These are phyloP conservation scores for Charina bottae DNA, from an alignment of 2,113 vertebrate species.

Conservation along the genomic window DNA sequence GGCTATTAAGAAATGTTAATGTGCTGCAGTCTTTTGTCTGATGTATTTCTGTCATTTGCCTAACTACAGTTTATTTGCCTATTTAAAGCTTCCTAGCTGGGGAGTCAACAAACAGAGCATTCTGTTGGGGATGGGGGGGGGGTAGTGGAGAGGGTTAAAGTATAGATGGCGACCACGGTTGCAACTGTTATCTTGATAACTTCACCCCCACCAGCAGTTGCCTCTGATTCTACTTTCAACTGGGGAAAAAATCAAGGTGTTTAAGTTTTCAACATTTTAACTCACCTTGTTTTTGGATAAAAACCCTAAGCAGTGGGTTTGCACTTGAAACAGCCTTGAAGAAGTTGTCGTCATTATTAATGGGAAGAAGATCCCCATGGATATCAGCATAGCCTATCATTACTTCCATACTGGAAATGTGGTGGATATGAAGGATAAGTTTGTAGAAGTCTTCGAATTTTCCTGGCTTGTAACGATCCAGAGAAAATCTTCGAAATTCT, in stretches of 20 bases:
- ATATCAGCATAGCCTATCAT: conserved; percentile 96
- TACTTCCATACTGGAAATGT: conserved; percentile 90
- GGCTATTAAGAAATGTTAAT: conserved; percentile 4
- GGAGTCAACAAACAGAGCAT: background rate
- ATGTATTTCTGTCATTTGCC: background rate
- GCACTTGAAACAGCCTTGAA: conserved; percentile 95
- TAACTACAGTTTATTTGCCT: background rate
- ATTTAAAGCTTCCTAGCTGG: background rate
- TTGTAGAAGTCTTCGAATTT: conserved; percentile 98
- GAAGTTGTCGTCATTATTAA: conserved; percentile 99
- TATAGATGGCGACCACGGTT: background rate
- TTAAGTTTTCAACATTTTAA: background rate
- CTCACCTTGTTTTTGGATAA: conserved; percentile 96
- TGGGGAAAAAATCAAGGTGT: background rate
- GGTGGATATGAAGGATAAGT: conserved; percentile 92
- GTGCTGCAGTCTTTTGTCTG: background rate
- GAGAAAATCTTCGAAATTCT: conserved; percentile 94
- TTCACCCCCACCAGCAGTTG: background rate
- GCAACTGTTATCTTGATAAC: background rate
- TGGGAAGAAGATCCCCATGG: conserved; percentile 97
- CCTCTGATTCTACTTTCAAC: background rate
- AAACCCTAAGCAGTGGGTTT: conserved; percentile 92
- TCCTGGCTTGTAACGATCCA: conserved; percentile 92
- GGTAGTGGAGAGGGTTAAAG: background rate
- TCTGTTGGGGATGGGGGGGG: background rate